Conservation (phyloP, 2,888 invertebrate species). For the Cheilosia variabilis region DNA sequence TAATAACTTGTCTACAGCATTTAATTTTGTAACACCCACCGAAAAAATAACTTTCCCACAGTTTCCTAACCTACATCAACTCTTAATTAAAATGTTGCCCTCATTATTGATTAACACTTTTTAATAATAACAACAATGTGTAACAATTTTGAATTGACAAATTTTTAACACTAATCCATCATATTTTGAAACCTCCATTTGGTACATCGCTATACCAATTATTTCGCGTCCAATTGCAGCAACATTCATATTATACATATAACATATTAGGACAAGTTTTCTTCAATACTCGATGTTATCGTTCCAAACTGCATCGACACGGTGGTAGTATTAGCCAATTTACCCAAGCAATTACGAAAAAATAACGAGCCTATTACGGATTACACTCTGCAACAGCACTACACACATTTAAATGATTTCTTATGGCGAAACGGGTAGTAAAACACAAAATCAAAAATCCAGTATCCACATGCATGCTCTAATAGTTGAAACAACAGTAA, state of each 20-base stretch:
- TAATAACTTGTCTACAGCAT: too few species aligned
- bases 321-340: constrained; percentile 32
- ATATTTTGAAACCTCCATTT: not conserved
- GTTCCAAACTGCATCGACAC: constrained; percentile 15
- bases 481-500: constrained; percentile 10
- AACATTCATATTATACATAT: constrained; percentile 20
- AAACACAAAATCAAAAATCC: constrained; percentile 17
- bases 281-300: constrained; percentile 23
- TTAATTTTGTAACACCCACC: too few species aligned
- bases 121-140: not conserved
- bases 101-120: not conserved
- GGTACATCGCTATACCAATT: constrained; percentile 5
- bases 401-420: constrained; percentile 34
- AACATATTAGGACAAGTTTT: constrained; percentile 65
- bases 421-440: constrained; percentile 66
- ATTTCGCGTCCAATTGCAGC: not conserved
- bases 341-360: constrained; percentile 46
- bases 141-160: not conserved
- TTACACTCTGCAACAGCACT: constrained; percentile 15
- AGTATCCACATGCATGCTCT: constrained; percentile 41
- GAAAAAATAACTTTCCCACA: not conserved
- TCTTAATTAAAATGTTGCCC: not conserved
- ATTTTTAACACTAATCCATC: not conserved
- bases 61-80: not conserved
- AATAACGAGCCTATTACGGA: constrained; percentile 18